These are phyloP conservation scores for Orthosia gracilis DNA, from an alignment of 2,888 invertebrate genomes.

Conservation along the genomic window DNA sequence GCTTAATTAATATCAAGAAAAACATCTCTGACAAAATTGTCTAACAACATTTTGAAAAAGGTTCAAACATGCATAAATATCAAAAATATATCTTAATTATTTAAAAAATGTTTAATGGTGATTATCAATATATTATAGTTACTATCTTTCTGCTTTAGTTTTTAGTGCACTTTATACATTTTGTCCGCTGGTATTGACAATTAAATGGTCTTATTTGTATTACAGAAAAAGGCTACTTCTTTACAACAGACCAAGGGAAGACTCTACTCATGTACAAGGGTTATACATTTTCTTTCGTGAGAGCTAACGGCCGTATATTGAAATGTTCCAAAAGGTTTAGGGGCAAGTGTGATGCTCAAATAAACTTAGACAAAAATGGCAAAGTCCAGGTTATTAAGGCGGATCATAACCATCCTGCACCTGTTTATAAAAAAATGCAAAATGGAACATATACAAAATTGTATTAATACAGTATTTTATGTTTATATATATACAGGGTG, in stretches of 20 bases:
- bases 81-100: no score
- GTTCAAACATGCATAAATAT: no score
- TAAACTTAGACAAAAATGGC: slow-evolving; percentile 22
- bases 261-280: slow-evolving; percentile 41
- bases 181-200: not conserved
- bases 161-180: not conserved
- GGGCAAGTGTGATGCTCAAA: slow-evolving; percentile 51
- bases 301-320: slow-evolving; percentile 13
- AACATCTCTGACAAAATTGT: not conserved
- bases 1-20: no score
- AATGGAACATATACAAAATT: slow-evolving; percentile 39
- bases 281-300: slow-evolving; percentile 52
- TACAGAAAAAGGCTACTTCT: slow-evolving; percentile 23
- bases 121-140: no score
- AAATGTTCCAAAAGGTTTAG: slow-evolving; percentile 43
- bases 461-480: slow-evolving; percentile 2
- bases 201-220: not conserved
- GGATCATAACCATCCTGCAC: slow-evolving; percentile 48
- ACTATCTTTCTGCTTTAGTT: not conserved
- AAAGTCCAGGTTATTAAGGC: not conserved
- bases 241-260: slow-evolving; percentile 42
- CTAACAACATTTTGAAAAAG: not conserved
- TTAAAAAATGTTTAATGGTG: no score
- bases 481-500: not conserved
- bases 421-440: slow-evolving; percentile 35